Base-by-base conservation (phyloP, 37 sponge, comb jelly and placozoan species). In the Trichoplax adhaerens region DNA sequence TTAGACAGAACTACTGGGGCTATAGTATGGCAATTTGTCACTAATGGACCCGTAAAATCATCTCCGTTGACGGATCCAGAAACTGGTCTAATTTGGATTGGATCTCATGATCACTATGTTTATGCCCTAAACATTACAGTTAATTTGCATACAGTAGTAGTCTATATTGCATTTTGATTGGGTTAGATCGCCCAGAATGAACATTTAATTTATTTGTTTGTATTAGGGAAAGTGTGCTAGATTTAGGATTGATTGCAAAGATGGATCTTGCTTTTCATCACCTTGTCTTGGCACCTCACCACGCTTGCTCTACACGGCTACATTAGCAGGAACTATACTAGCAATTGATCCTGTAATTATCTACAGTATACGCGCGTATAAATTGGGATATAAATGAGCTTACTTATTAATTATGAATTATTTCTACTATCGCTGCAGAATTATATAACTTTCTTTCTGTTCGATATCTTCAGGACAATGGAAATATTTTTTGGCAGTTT, bases 21-120 rank as follows among this genome's bases (percentile, higher is more conserved):
- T 6, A 7, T 86, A 2, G 65, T 81, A 69, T 93, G 87, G 87
- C 59, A 58, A 47, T 80, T 72, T 56, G n/a, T 52, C 1, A 54
- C 78, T 53, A n/a, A 29, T 1, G 79, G 78, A 52, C 82, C 86
- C 4, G 72, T 93, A 61, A 93, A 89, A 76, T 75, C 79, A 65
- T 89, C 94, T 3, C 90, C 94, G 12, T 77, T 74, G 56, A 76
- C 69, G 59, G 89, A 93, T 58, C 70, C 80, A 5, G 6, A 58
- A 65, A 86, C 86, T 58, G 90, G 90, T 46, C 59, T 65, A 5
- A 69, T 89, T 1, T 93, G 94, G 94, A 62, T 83, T 58, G 90
- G 94, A 4, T 86, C 94, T 62, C 94, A 93, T 74, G 84, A 83
- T 66, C 79, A 74, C 12, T 77, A 83, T 70, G 52, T 93, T 29